Evolutionary conservation across 1,140 invertebrate genomes (phyloP), one percentile per base, ranked within the genome.

Genomic region (Scaptomyza hsui): DNA sequence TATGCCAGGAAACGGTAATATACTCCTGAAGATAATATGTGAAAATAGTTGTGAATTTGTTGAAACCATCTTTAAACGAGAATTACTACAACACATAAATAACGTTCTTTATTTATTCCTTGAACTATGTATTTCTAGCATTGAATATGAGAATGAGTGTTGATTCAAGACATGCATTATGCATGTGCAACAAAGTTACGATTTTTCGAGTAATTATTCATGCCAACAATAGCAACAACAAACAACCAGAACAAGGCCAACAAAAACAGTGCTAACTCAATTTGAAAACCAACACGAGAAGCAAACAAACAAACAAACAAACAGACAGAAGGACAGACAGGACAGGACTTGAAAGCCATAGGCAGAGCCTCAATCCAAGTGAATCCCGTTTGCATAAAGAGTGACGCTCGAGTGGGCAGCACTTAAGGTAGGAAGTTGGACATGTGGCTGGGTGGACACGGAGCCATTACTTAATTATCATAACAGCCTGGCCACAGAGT

Each of bases 381-480:
- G 69, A 75, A 67, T 71, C 45, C 49, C 52, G 73, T 75, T 85
- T 77, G 74, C 77, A 70, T 76, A 65, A 42, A 60, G 41, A 61
- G 74, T 59, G 44, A 78, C 81, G 81, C 56, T 88, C 82, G 77
- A 86, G 82, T 75, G 81, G 64, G 62, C 82, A 77, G 72, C 77
- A 86, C 74, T 86, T 88, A 81, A 61, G 82, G 70, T 57, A 32
- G 45, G 42, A 41, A 37, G 4, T 45, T 47, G 21, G 45, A 59
- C 60, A 21, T 57, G 59, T 55, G 37, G 32, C 35, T 13, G 56
- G 55, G 52, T 44, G 56, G 62, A 47, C 6, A 29, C 41, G 77
- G 47, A 82, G 57, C 78, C 82, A 86, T 86, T 86, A 86, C 82
- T 88, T 86, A 86, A 86, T 86, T 86, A 86, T 86, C 70, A 78